phyloP scores from a whole-genome alignment of 2,797 vertebrate genomes.

The Pagetopsis macropterus region DNA sequence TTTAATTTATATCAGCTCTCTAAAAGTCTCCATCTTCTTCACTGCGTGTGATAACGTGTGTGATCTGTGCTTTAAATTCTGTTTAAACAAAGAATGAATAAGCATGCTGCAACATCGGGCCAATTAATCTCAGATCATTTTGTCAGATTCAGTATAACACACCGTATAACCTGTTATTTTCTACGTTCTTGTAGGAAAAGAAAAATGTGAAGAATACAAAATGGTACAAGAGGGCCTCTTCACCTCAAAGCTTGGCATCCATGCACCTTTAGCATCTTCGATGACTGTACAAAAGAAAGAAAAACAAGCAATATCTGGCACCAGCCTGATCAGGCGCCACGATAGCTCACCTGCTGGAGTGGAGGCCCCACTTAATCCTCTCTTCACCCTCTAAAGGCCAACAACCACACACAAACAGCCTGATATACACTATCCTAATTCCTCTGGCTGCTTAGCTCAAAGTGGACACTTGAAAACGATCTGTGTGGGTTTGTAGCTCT shows the following conservation, averaged over 20 bases:
- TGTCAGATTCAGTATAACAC: not conserved
- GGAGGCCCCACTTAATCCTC: no score
- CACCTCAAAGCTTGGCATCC: constrained; percentile 12
- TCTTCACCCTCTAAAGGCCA: no score
- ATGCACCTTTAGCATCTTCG: constrained; percentile 34
- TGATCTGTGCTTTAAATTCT: not conserved
- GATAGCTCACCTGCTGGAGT: no score
- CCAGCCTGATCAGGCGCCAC: not conserved
- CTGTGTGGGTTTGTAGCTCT: constrained; percentile 7
- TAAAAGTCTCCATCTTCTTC: not conserved
- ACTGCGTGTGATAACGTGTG: not conserved
- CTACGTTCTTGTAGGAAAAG: not conserved
- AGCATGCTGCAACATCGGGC: not conserved
- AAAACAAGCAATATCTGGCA: not conserved
- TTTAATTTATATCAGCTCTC: not conserved
- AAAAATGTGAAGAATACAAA: not conserved
- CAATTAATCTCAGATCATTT: not conserved
- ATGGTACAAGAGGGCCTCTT: not conserved
- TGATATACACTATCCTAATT: constrained; percentile 1
- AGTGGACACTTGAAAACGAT: constrained; percentile 28
- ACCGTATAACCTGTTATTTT: not conserved
- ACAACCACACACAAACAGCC: not conserved
- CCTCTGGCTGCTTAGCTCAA: constrained; percentile 12
- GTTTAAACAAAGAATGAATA: not conserved
- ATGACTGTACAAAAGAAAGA: constrained; percentile 23